These are phyloP conservation scores for Euthynnus affinis DNA, from an alignment of 2,797 vertebrate species.

Conservation along the genomic window DNA sequence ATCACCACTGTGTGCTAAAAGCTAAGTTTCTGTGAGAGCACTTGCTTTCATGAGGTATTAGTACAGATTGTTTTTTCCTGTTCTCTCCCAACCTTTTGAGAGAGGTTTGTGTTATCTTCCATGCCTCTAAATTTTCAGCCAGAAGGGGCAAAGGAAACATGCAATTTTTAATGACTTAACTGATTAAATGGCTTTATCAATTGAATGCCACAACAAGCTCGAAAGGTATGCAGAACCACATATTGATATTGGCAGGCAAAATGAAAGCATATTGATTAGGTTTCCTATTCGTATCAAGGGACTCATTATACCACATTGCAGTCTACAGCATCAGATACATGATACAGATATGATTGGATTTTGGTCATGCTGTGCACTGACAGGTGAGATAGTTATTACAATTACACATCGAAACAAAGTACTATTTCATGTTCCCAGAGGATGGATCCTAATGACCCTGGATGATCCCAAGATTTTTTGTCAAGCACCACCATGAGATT, in stretches of 20 bases:
- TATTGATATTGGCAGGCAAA: background rate
- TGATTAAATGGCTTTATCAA: background rate
- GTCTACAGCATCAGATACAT: background rate
- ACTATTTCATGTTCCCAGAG: background rate
- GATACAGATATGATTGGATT: background rate
- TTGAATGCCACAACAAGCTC: background rate
- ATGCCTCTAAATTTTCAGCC: background rate
- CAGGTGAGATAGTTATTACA: background rate
- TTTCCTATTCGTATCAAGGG: background rate
- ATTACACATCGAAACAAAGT: slow-evolving; percentile 4
- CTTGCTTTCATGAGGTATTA: background rate
- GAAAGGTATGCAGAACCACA: background rate
- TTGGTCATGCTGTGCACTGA: background rate
- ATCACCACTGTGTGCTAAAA: slow-evolving; percentile 32
- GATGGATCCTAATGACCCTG: background rate
- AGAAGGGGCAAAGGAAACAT: background rate
- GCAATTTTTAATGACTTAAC: background rate
- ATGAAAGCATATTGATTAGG: slow-evolving; percentile 34
- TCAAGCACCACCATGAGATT: background rate
- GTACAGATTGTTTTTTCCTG: background rate
- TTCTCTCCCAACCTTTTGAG: background rate
- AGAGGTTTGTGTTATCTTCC: background rate
- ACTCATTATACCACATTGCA: background rate
- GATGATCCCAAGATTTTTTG: background rate
- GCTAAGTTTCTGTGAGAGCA: slow-evolving; percentile 16